phyloP scores from a whole-genome alignment of 2,888 invertebrate genomes.

The Morpho deidamia region DNA sequence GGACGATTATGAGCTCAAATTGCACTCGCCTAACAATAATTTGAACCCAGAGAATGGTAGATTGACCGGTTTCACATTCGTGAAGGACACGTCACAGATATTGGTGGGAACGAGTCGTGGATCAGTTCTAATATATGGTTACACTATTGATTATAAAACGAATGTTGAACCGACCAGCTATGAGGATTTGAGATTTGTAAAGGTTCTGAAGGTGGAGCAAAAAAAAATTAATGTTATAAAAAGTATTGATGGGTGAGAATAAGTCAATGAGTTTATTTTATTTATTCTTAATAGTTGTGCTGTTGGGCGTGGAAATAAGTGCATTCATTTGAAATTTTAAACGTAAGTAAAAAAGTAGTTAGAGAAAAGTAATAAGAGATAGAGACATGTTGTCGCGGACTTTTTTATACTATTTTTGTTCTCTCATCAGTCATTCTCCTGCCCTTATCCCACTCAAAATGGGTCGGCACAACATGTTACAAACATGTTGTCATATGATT shows the following conservation, averaged over 20 bases:
- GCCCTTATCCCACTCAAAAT: too few relatives aligned
- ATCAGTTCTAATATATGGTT: conserved; percentile 68
- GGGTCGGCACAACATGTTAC: too few relatives aligned
- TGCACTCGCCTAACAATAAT: conserved; percentile 39
- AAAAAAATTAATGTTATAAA: conserved; percentile 65
- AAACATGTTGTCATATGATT: too few relatives aligned
- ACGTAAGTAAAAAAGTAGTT: too few relatives aligned
- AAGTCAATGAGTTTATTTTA: not conserved
- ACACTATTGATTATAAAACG: conserved; percentile 56
- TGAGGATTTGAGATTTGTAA: conserved; percentile 62
- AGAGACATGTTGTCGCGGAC: too few relatives aligned
- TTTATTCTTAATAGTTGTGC: too few relatives aligned
- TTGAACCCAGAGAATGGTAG: conserved; percentile 50
- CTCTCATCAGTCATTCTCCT: too few relatives aligned
- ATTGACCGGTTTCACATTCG: conserved; percentile 72
- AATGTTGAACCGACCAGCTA: conserved; percentile 39
- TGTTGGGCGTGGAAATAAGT: too few relatives aligned
- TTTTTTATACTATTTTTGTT: too few relatives aligned
- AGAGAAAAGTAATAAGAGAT: too few relatives aligned
- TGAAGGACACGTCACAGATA: conserved; percentile 63
- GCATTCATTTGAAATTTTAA: too few relatives aligned
- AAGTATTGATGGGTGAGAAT: conserved; percentile 68
- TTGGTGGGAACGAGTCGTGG: conserved; percentile 72
- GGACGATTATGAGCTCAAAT: conserved; percentile 48
- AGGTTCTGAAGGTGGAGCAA: conserved; percentile 63